Conservation (phyloP, 2,888 invertebrate species). For the Lasioglossum marginatum region DNA sequence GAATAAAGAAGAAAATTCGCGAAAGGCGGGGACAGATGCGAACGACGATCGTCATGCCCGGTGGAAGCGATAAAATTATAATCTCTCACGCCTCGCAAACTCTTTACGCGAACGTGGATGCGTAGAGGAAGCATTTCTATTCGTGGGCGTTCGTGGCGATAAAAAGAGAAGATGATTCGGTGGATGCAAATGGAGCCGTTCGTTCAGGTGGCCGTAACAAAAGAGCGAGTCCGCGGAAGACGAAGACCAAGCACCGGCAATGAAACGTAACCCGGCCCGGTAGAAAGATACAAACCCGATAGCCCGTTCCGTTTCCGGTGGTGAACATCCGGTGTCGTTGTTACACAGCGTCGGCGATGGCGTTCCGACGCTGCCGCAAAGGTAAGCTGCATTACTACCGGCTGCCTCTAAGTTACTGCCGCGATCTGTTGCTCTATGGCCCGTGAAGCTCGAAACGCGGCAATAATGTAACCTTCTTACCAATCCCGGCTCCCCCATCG, state of each 20-base stretch:
- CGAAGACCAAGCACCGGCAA: slow-evolving; percentile 20
- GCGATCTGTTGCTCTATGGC: slow-evolving; percentile 77
- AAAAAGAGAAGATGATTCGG: slow-evolving; percentile 18
- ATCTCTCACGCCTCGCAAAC: background rate
- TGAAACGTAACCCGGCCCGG: slow-evolving; percentile 20
- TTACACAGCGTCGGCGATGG: slow-evolving; percentile 41
- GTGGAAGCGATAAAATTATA: background rate
- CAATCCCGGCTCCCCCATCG: slow-evolving; percentile 62
- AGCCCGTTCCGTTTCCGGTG: slow-evolving; percentile 41
- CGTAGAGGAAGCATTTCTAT: background rate
- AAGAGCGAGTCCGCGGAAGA: slow-evolving; percentile 19
- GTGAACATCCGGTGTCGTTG: slow-evolving; percentile 17
- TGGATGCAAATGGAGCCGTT: slow-evolving; percentile 34
- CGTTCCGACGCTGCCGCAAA: slow-evolving; percentile 41
- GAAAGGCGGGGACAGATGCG: background rate
- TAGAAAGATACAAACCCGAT: slow-evolving; percentile 45
- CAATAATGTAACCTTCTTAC: slow-evolving; percentile 82
- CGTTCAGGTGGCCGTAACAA: slow-evolving; percentile 32
- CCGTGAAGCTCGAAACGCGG: slow-evolving; percentile 79
- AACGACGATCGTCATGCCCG: background rate
- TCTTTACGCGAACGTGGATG: background rate
- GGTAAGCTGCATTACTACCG: slow-evolving; percentile 67
- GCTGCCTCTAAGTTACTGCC: slow-evolving; percentile 76
- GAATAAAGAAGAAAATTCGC: background rate
- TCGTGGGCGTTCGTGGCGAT: background rate